phyloP scores from a whole-genome alignment of 2,888 invertebrate species.

The Stenchaetothrips biformis region DNA sequence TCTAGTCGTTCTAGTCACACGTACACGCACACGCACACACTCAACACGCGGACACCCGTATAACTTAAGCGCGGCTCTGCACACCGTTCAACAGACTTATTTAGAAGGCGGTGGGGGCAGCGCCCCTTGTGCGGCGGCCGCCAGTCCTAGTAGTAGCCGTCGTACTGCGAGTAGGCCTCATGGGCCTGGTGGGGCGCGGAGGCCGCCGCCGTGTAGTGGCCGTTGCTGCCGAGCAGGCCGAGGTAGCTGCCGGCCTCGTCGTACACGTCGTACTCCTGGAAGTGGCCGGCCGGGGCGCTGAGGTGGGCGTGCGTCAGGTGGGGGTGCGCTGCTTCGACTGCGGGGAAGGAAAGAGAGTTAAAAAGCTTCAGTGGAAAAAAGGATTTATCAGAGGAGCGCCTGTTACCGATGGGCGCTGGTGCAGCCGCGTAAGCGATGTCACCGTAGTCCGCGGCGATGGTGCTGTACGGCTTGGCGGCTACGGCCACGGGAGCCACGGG shows the following conservation, averaged over 20 bases:
- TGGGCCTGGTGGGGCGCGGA: slow-evolving; percentile 16
- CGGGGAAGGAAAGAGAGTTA: background rate
- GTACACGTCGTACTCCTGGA: slow-evolving; percentile 18
- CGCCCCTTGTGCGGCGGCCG: background rate
- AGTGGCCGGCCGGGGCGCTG: slow-evolving; percentile 10
- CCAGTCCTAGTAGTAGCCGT: background rate
- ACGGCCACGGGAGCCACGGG: background rate
- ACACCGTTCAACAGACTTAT: too few species aligned
- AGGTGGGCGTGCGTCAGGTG: slow-evolving; percentile 10
- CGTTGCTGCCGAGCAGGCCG: slow-evolving; percentile 22
- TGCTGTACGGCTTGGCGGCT: background rate
- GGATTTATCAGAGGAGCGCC: background rate
- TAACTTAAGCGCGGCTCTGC: background rate
- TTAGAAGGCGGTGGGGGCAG: too few species aligned
- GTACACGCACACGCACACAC: background rate
- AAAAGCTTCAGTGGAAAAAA: background rate
- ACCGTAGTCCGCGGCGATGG: background rate
- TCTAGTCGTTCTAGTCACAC: background rate
- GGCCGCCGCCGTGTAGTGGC: slow-evolving; percentile 2
- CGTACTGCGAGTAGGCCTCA: slow-evolving; percentile 17
- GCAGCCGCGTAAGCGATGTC: background rate
- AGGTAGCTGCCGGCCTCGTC: slow-evolving; percentile 22
- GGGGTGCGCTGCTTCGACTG: background rate
- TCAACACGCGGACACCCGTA: background rate
- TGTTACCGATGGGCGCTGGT: background rate